Percentiles rank a stretch among this genome's conserved stretches.
Conservation (phyloP, 2,888 invertebrate genomes). For the Eristalis intricaria region DNA sequence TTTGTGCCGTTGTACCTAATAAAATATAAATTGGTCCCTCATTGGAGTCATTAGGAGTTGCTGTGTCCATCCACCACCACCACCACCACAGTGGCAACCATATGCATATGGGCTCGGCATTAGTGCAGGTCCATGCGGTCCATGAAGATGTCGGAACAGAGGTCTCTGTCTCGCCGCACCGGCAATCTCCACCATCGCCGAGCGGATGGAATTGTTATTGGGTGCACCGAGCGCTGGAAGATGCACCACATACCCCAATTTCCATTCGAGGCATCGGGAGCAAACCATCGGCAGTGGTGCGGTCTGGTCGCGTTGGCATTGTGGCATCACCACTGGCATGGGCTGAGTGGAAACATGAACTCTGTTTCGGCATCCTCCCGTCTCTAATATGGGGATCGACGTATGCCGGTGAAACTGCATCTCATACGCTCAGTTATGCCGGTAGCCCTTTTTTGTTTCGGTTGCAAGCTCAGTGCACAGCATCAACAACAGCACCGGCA, state of each 20-base stretch:
- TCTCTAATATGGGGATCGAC: conserved; percentile 60
- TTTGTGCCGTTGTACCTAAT: conserved; percentile 67
- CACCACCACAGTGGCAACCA: conserved; percentile 22
- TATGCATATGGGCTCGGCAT: conserved; percentile 52
- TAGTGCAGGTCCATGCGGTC: conserved; percentile 55
- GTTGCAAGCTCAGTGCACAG: not conserved
- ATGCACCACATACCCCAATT: conserved; percentile 70
- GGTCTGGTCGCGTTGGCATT: conserved; percentile 9
- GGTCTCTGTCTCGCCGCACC: conserved; percentile 35
- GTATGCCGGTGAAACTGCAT: conserved; percentile 57
- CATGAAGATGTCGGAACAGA: conserved; percentile 53
- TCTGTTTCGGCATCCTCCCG: conserved; percentile 63
- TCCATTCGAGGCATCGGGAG: conserved; percentile 61
- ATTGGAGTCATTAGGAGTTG: conserved; percentile 65
- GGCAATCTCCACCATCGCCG: conserved; percentile 45
- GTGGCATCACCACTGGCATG: conserved; percentile 22
- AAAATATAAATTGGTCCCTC: conserved; percentile 70
- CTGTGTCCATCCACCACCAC: conserved; percentile 43
- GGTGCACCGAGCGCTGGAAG: conserved; percentile 24
- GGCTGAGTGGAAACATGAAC: conserved; percentile 63
- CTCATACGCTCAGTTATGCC: conserved; percentile 65
- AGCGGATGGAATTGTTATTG: conserved; percentile 64
- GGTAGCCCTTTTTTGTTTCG: conserved; percentile 65
- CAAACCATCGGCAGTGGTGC: conserved; percentile 16
- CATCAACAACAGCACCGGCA: not conserved